Base-by-base conservation (phyloP, 2,797 vertebrate genomes). In the Ptychadena robeensis region DNA sequence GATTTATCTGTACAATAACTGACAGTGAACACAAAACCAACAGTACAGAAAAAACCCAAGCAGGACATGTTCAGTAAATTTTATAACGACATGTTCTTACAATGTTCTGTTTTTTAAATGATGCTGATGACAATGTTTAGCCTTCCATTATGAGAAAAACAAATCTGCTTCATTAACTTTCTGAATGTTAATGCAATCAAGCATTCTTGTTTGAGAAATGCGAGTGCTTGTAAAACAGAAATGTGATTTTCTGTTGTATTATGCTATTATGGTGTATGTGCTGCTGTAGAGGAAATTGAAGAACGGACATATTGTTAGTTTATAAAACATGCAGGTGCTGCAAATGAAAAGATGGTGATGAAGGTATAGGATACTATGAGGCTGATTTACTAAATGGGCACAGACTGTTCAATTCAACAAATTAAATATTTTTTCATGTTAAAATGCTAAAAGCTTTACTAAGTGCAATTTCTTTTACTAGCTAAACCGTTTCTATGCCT, bases 141-240 rank as follows among this genome's bases (percentile, higher is more conserved):
- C 44, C 64, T 81, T 40, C 6, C n/a, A 28, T 73, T 38, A 14
- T 31, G 22, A 37, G 27, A 65, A 64, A 80, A 63, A 67, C 5
- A 22, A 53, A 22, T 53, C 10, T 53, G 31, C 22, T 73, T 79
- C 40, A 37, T 57, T 35, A 74, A 40, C 67, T 66, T 74, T 31
- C 63, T 81, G 80, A 64, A 81, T 81, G 59, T 61, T 74, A 81
- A 81, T 81, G 80, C 71, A 81, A 81, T 81, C 80, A 81, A 72
- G 48, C 14, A 68, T 67, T 57, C 71, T 74, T 68, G 63, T 66
- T 74, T 81, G 74, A 74, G 74, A 80, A 72, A 44, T 48, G 27
- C 30, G 11, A 48, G 30, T 79, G 31, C 38, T 53, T 79, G 15
- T 18, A 79, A 53, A 79, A 69, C 31, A 68, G 14, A 37, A 22